phyloP scores from a whole-genome alignment of 2,797 vertebrate genomes.

The Furcifer pardalis region DNA sequence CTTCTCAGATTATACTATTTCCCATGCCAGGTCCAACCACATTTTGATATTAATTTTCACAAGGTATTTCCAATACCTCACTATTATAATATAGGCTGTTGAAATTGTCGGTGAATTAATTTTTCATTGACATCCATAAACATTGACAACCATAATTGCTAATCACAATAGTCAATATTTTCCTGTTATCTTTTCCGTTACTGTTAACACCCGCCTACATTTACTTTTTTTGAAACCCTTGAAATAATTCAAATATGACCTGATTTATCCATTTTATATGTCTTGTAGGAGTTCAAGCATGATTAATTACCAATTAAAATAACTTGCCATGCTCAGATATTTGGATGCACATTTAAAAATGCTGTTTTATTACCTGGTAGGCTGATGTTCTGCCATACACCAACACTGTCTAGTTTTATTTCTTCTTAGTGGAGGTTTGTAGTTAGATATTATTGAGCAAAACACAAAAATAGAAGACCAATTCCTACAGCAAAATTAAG shows the following conservation, averaged over 20 bases:
- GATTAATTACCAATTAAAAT: slow-evolving; percentile 16
- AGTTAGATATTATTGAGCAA: slow-evolving; percentile 55
- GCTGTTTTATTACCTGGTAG: slow-evolving; percentile 7
- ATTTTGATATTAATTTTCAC: too few relatives aligned
- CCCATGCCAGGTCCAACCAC: too few relatives aligned
- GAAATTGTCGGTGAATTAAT: too few relatives aligned
- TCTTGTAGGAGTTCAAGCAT: not conserved
- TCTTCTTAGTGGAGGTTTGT: slow-evolving; percentile 38
- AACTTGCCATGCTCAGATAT: not conserved
- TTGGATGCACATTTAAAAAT: slow-evolving; percentile 42
- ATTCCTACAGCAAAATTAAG: slow-evolving; percentile 40
- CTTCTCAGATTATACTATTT: too few relatives aligned
- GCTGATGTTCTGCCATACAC: not conserved
- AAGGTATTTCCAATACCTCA: too few relatives aligned
- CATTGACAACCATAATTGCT: too few relatives aligned
- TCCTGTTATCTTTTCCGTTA: too few relatives aligned
- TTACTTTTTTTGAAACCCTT: not conserved
- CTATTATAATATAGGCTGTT: too few relatives aligned
- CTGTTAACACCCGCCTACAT: too few relatives aligned
- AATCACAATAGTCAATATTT: too few relatives aligned
- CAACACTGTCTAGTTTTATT: slow-evolving; percentile 10
- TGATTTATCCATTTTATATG: slow-evolving; percentile 1
- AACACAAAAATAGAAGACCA: slow-evolving; percentile 53
- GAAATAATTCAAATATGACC: slow-evolving; percentile 10
- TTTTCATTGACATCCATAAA: too few relatives aligned